These are phyloP conservation scores for Halichondria panicea DNA, from an alignment of 37 sponge, comb jelly and placozoan genomes.

Conservation along the genomic window DNA sequence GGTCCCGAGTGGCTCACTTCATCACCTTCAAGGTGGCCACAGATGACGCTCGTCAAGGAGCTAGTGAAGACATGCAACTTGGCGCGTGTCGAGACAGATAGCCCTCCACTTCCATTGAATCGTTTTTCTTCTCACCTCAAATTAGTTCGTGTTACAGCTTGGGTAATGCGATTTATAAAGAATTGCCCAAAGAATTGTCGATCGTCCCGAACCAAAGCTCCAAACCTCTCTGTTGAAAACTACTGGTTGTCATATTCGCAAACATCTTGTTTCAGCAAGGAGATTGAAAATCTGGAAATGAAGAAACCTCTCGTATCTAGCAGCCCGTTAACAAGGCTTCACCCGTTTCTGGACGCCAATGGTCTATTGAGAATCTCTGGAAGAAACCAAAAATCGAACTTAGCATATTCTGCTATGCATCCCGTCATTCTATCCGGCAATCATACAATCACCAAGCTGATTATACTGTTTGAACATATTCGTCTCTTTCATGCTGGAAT, in stretches of 20 bases:
- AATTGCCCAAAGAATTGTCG: slow-evolving; percentile 14
- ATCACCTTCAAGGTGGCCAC: not conserved
- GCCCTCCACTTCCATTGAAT: slow-evolving; percentile 11
- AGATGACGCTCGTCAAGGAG: not conserved
- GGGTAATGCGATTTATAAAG: slow-evolving; percentile 24
- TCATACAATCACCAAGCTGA: slow-evolving; percentile 25
- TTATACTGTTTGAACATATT: slow-evolving; percentile 17
- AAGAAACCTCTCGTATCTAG: not conserved
- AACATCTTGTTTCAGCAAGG: not conserved
- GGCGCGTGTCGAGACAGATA: not conserved
- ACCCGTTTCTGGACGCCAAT: not conserved
- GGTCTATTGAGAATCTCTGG: slow-evolving; percentile 3
- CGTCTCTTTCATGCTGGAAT: slow-evolving; percentile 30
- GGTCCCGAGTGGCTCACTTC: slow-evolving; percentile 28
- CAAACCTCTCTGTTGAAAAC: not conserved
- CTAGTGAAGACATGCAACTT: not conserved
- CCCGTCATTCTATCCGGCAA: slow-evolving; percentile 10
- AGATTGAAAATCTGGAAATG: not conserved
- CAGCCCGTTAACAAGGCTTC: not conserved
- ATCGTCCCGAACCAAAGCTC: not conserved
- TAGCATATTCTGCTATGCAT: slow-evolving; percentile 2
- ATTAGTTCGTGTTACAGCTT: slow-evolving; percentile 13
- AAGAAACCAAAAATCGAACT: not conserved
- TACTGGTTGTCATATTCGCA: slow-evolving; percentile 11
- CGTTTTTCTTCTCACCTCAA: not conserved